These are phyloP conservation scores for Lochmaea crataegi DNA, from an alignment of 2,888 invertebrate species.

Conservation along the genomic window DNA sequence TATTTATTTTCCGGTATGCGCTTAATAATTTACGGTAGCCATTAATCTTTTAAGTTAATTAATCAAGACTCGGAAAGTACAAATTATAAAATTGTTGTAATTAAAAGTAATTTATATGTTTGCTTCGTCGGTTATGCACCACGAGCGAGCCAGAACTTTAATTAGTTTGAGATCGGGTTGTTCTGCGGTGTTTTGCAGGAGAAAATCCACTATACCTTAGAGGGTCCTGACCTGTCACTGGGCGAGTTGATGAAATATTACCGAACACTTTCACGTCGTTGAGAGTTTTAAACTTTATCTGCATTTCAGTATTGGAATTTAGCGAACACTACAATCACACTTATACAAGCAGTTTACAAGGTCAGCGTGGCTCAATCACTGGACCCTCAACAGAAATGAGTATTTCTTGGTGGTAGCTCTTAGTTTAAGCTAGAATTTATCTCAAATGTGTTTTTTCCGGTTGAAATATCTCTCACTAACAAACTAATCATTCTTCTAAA, in stretches of 20 bases:
- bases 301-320: neutral
- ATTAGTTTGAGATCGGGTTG: slow-evolving; percentile 46
- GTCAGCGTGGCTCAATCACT: too few species aligned
- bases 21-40: slow-evolving; percentile 62
- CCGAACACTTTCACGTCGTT: slow-evolving; percentile 12
- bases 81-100: slow-evolving; percentile 66
- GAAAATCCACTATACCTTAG: slow-evolving; percentile 40
- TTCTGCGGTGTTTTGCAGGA: slow-evolving; percentile 45
- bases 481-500: too few species aligned
- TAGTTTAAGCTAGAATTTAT: too few species aligned
- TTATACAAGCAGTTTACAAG: too few species aligned
- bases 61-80: slow-evolving; percentile 64
- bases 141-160: slow-evolving; percentile 55
- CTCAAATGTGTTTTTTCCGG: too few species aligned
- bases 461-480: too few species aligned
- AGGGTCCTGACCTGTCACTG: slow-evolving; percentile 44
- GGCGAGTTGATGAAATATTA: slow-evolving; percentile 38
- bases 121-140: slow-evolving; percentile 62
- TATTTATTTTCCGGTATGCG: slow-evolving; percentile 58
- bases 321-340: neutral
- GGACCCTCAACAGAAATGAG: too few species aligned
- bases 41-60: slow-evolving; percentile 64
- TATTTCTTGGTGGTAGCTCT: too few species aligned
- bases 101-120: slow-evolving; percentile 66
- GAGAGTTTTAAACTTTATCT: slow-evolving; percentile 4